Base-by-base conservation (phyloP, 2,113 vertebrate genomes). In the Phalacrocorax brasilianus region DNA sequence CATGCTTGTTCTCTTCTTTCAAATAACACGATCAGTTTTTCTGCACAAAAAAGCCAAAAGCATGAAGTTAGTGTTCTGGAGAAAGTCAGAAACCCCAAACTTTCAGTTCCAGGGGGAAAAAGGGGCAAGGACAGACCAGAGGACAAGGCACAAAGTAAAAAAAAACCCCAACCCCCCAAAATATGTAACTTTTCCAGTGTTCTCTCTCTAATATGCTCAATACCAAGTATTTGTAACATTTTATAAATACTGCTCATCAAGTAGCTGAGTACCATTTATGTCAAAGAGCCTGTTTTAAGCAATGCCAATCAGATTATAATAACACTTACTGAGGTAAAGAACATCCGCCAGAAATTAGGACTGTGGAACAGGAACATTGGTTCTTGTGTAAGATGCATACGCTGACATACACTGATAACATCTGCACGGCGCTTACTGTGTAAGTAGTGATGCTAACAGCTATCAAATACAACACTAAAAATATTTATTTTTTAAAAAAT, bases 281-380 rank as follows among this genome's bases (percentile, higher is more conserved):
- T 88, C 59, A 93, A 89, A 85, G 58, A 59, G 79, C 32, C 38
- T 59, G 32, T 16, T 83, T 88, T 84, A 93, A 86, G 63, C 59
- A 58, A 74, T 58, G 92, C 79, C 63, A 77, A 93, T 88, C 94
- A 92, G 88, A 94, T 90, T 49, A 32, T 19, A 63, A 32, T 17
- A 63, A 8, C 28, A 28, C 42, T 73, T 55, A 56, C 30, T 16
- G 82, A 94, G 71, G 82, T 93, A 75, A 70, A 63, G 47, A 91
- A 62, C 35, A 62, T 70, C 86, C 88, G 83, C 42, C 92, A 84
- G 70, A 78, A 85, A 86, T n/a, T 13, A 73, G 45, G 67, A 32
- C 24, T 18, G 47, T 45, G 44, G 16, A 85, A 53, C 4, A 49
- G 45, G 27, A 94, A 28, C 0, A 0, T 33, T 83, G 1, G 1